Percentiles rank a stretch among this genome's conserved stretches.
These are phyloP conservation scores for Peromyscus californicus DNA, from an alignment of 2,113 vertebrate species.

Conservation along the genomic window DNA sequence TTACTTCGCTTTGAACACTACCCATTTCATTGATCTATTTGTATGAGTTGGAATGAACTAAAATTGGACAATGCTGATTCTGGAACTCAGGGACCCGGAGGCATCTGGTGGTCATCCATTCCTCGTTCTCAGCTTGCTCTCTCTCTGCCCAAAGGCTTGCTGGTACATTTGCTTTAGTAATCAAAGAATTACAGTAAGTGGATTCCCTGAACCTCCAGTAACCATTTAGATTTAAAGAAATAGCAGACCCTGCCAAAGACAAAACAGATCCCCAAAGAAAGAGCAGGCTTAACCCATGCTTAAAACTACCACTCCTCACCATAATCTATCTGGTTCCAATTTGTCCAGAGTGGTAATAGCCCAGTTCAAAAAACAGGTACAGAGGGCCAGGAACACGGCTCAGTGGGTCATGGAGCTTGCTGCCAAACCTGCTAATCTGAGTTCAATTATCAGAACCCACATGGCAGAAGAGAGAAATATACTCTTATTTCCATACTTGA, in stretches of 20 bases:
- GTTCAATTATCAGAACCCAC: not conserved
- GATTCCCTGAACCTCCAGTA: not conserved
- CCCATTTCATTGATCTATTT: conserved; percentile 26
- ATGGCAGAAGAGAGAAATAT: not conserved
- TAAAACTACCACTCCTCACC: not conserved
- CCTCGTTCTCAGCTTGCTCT: not conserved
- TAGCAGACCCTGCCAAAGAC: not conserved
- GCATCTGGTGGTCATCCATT: not conserved
- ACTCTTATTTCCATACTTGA: not conserved
- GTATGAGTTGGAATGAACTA: not conserved
- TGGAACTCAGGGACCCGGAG: not conserved
- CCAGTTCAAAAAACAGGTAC: not conserved
- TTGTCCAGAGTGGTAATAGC: not conserved
- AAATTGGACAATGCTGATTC: conserved; percentile 10
- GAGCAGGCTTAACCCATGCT: not conserved
- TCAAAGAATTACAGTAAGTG: not conserved
- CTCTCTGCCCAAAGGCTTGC: not conserved
- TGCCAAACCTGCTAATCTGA: not conserved
- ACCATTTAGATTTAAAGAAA: conserved; percentile 49
- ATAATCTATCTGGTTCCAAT: not conserved
- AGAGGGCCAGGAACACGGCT: not conserved
- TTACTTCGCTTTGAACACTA: conserved; percentile 32
- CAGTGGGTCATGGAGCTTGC: not conserved
- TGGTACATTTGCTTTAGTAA: conserved; percentile 33
- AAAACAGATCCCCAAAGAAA: conserved; percentile 21